These are phyloP conservation scores for Indicator maculatus DNA, from an alignment of 2,113 vertebrate genomes.

Conservation along the genomic window DNA sequence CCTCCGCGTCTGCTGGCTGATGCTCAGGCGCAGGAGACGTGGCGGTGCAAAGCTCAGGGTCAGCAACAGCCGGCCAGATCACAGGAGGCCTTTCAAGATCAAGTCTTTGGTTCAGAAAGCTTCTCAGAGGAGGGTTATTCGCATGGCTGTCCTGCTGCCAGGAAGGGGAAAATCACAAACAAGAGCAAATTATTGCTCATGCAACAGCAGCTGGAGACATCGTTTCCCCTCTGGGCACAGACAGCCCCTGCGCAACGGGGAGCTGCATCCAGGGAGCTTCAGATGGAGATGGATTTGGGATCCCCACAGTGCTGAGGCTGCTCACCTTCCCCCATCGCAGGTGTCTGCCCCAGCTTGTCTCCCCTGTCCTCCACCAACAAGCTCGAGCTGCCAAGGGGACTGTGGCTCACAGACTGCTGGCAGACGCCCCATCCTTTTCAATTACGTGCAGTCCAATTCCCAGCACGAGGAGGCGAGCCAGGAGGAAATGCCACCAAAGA, in stretches of 20 bases:
- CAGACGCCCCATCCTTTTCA: slow-evolving; percentile 38
- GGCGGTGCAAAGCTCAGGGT: neutral
- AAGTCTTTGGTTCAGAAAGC: neutral
- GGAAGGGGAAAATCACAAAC: neutral
- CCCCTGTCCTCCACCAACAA: neutral
- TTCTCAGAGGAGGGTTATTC: neutral
- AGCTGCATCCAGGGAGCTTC: neutral
- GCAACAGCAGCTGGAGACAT: neutral
- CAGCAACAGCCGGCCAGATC: neutral
- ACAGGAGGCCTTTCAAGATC: neutral
- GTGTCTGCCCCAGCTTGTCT: neutral
- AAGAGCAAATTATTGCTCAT: neutral
- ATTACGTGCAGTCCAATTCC: slow-evolving; percentile 27
- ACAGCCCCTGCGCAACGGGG: rapidly evolving
- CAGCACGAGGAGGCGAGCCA: slow-evolving; percentile 15
- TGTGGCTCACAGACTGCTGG: neutral
- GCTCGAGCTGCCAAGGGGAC: slow-evolving; percentile 27
- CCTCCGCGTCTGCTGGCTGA: neutral
- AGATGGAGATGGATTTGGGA: neutral
- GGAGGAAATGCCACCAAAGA: slow-evolving; percentile 42
- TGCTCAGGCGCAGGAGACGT: neutral
- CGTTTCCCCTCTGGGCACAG: neutral
- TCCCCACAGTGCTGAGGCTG: rapidly evolving
- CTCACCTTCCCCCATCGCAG: rapidly evolving
- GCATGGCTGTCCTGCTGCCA: neutral